Evolutionary conservation across 2,113 vertebrate species (phyloP), one percentile per base, ranked within the genome.

Genomic region (Dicerorhinus sumatrensis): DNA sequence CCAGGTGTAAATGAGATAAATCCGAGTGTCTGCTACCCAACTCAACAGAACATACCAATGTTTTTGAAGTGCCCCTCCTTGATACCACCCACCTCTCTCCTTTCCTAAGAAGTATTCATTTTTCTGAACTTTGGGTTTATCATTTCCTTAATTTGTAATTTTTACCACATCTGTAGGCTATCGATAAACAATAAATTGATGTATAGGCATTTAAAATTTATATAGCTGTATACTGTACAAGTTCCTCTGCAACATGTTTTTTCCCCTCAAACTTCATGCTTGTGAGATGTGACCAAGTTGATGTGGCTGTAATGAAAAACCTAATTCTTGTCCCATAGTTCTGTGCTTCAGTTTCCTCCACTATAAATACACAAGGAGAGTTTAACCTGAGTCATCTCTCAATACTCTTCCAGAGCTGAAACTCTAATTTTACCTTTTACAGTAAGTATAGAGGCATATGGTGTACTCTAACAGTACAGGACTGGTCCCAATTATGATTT

Each of bases 371-470:
- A 21, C 5, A 20, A 54, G 11, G 81, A 70, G 25, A 58, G 25
- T 69, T 58, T 83, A 72, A 90, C 72, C 9, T 39, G 60, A 72
- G 48, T 77, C 23, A 48, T 62, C 36, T 86, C n/a, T 67, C 54
- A 81, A 67, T 48, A 56, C 11, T 85, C 72, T 93, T 58, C 77
- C 31, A 96, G 73, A 84, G 62, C 67, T 89, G 54, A 96, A 89
- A 76, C 85, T 82, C 75, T 76, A 63, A 56, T 77, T 89, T 83
- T 87, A 70, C 33, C 60, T 93, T 93, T 91, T 81, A 94, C 17
- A 81, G 0, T 80, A 16, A 31, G 11, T 80, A 88, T 1, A 94
- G 33, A 91, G 13, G 33, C 60, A 2, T 56, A 86, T 0, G 54
- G 42, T 87, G 81, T 92, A 29, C 23, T 36, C 36, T 77, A 73